These are phyloP conservation scores for Conger conger DNA, from an alignment of 2,113 vertebrate species.

Conservation along the genomic window DNA sequence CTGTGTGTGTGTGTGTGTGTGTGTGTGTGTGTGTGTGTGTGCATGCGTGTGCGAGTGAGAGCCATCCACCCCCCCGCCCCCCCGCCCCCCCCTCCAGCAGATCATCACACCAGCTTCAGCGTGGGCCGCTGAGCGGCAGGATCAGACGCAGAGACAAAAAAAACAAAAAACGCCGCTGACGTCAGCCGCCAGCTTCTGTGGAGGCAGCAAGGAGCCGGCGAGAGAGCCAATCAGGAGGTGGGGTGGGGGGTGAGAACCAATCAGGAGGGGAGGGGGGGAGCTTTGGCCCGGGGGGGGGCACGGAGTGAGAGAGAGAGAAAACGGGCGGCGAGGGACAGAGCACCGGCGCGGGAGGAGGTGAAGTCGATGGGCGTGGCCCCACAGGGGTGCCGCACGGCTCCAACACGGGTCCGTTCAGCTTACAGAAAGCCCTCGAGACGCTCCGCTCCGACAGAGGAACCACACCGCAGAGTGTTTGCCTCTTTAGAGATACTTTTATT, in stretches of 20 bases:
- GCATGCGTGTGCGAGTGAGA: not conserved
- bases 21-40: not conserved
- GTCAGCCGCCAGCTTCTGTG: slow-evolving; percentile 36
- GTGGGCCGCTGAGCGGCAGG: slow-evolving; percentile 43
- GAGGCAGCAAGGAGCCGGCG: slow-evolving; percentile 17
- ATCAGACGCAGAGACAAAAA: slow-evolving; percentile 45
- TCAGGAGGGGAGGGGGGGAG: slow-evolving; percentile 33
- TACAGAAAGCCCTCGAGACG: not conserved
- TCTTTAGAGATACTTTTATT: not conserved
- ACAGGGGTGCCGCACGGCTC: too few relatives aligned
- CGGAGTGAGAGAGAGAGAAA: slow-evolving; percentile 26
- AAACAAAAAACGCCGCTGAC: slow-evolving; percentile 40
- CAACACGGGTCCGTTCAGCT: too few relatives aligned
- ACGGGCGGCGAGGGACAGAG: slow-evolving; percentile 28
- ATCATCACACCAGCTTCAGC: slow-evolving; percentile 44
- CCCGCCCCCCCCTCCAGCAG: slow-evolving; percentile 41
- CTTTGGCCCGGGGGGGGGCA: slow-evolving; percentile 11
- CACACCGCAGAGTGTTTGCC: not conserved
- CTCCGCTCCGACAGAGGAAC: not conserved
- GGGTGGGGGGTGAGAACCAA: slow-evolving; percentile 26
- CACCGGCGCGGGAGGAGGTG: not conserved
- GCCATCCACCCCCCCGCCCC: slow-evolving; percentile 8
- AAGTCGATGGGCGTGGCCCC: not conserved
- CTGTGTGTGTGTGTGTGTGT: not conserved
- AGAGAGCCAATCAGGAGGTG: slow-evolving; percentile 31